Percentiles rank a stretch among this genome's conserved stretches.
Evolutionary conservation across 1,140 invertebrate genomes (phyloP).

Genomic region (Danaus plexippus): DNA sequence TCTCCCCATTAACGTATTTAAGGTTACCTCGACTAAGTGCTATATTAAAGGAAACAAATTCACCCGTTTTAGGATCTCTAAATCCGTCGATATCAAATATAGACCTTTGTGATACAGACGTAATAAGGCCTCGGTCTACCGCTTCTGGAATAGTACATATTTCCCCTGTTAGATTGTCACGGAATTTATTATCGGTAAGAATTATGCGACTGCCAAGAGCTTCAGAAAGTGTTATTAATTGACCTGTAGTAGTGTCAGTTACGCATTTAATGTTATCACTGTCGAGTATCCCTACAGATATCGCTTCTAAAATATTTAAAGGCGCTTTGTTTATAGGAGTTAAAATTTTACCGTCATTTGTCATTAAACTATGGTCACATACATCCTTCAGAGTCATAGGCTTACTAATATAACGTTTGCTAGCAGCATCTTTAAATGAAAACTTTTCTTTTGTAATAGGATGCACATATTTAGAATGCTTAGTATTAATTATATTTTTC

Average conservation of each 20-base stretch:
- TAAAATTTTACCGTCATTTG: conserved; percentile 82
- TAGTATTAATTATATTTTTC: conserved; percentile 82
- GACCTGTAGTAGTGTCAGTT: conserved; percentile 82
- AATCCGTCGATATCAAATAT: conserved; percentile 95
- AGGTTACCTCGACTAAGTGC: conserved; percentile 87
- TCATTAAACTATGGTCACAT: conserved; percentile 84
- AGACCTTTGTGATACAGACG: conserved; percentile 88
- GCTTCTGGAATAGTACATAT: conserved; percentile 84
- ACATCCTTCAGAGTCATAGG: conserved; percentile 93
- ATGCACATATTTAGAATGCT: conserved; percentile 85
- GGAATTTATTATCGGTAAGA: conserved; percentile 80
- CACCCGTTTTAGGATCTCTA: conserved; percentile 84
- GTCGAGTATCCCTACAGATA: conserved; percentile 89
- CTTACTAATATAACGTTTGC: conserved; percentile 85
- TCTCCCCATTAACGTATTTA: conserved; percentile 79
- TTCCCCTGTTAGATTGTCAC: conserved; percentile 80
- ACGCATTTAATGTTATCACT: conserved; percentile 86
- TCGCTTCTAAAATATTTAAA: conserved; percentile 86
- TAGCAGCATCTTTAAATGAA: conserved; percentile 84
- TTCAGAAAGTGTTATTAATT: conserved; percentile 87
- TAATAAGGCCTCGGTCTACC: conserved; percentile 88
- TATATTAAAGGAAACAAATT: conserved; percentile 89
- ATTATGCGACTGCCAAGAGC: conserved; percentile 87
- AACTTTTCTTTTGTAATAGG: conserved; percentile 81
- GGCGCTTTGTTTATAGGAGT: conserved; percentile 84